Evolutionary conservation across 2,888 invertebrate genomes (phyloP), one percentile per base, ranked within the genome.

Genomic region (Perizoma affinitatum): DNA sequence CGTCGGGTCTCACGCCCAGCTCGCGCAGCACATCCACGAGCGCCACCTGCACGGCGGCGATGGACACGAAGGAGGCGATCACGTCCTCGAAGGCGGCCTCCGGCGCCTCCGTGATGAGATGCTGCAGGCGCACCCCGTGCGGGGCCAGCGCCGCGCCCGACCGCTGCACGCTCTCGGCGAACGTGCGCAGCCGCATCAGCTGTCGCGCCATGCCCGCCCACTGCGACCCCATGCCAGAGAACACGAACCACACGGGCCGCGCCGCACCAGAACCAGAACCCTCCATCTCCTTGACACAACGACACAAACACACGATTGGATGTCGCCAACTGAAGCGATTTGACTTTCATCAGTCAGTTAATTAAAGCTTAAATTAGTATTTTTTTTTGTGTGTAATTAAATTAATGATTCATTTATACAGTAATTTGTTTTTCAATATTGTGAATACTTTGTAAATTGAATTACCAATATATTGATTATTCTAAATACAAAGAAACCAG

Each of bases 201-300:
- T 96, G 94, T 79, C 95, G 95, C 9, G 96, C 98, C 99, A 99
- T 99, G 75, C 97, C 98, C 50, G 96, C 94, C 99, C 99, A 99
- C 90, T 99, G 99, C 45, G 97, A 96, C 9, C 99, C 99, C 99
- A 99, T 99, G 62, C 99, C 99, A 48, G 98, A 96, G 91, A 98
- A 99, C 66, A 99, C 94, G 87, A 95, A 99, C 97, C 98, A 99
- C 57, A 99, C 90, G 0, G 98, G 98, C 9, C 97, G 94, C 66
- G 94, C 94, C 45, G 22, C 1, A 1, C 22, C 22, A 1, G 22
- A 22, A 22, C 93, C 90, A 7, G 87, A 82, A 57, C 82, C 78
- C 66, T 84, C 83, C 75, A 77, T 34, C 67, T 87, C 86, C 87
- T 85, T 79, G 48, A 22, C 42, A 8, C 42, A 9, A n/a, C 9